A percentile compares a stretch with the other conserved stretches of the same genome.
phyloP scores from a whole-genome alignment of 2,113 vertebrate species.

The Epinephelus lanceolatus region DNA sequence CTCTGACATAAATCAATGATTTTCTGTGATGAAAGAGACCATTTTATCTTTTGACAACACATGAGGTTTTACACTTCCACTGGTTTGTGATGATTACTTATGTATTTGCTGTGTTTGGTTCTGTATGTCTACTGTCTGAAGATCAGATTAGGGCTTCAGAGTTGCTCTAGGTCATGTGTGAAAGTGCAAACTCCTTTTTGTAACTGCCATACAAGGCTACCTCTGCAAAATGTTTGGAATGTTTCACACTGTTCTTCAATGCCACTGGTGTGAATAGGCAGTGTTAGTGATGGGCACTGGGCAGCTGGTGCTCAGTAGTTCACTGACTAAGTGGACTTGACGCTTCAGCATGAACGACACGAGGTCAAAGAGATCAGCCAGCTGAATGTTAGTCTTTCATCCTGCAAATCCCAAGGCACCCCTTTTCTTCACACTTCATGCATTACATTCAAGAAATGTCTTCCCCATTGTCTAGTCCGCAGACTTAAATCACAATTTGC shows the following conservation, averaged over 20 bases:
- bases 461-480: neutral
- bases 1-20: constrained; percentile 17
- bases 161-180: neutral
- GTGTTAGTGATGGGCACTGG: constrained; percentile 17
- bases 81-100: neutral
- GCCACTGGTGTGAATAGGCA: constrained; percentile 8
- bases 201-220: neutral
- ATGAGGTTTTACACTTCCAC: neutral
- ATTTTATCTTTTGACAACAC: neutral
- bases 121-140: neutral
- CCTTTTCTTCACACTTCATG: constrained; percentile 11
- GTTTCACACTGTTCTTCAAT: constrained; percentile 8
- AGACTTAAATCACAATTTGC: neutral
- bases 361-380: constrained; percentile 66
- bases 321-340: constrained; percentile 33
- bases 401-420: constrained; percentile 24
- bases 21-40: neutral
- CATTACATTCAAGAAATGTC: neutral
- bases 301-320: constrained; percentile 59
- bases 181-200: neutral
- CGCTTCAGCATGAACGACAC: constrained; percentile 21
- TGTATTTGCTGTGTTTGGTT: neutral
- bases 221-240: neutral
- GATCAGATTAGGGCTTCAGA: neutral
- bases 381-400: constrained; percentile 58